Percentiles rank a stretch among this genome's conserved stretches.
These are phyloP conservation scores for Andrena fulva DNA, from an alignment of 2,888 invertebrate species.

Conservation along the genomic window DNA sequence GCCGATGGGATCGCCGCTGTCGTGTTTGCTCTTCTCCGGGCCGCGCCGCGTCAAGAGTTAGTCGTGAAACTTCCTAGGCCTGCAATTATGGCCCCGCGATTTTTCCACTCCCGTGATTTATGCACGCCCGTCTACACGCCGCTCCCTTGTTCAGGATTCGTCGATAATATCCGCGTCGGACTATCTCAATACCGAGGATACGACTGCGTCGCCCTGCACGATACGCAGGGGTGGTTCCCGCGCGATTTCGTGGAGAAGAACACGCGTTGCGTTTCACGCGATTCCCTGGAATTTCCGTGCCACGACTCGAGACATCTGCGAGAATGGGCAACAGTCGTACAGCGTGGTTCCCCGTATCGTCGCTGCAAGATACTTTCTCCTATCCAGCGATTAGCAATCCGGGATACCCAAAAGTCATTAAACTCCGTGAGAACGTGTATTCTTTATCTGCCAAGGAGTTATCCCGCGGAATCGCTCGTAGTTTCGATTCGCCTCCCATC, in stretches of 20 bases:
- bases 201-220: background rate
- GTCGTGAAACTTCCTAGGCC: slow-evolving; percentile 35
- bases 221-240: slow-evolving; percentile 25
- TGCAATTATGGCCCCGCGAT: slow-evolving; percentile 20
- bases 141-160: slow-evolving; percentile 44
- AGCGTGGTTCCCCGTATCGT: slow-evolving; percentile 44
- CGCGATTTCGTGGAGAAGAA: background rate
- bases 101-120: slow-evolving; percentile 57
- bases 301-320: slow-evolving; percentile 23
- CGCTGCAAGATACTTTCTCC: slow-evolving; percentile 66
- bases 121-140: slow-evolving; percentile 21
- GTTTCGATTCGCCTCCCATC: slow-evolving; percentile 26
- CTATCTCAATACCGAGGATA: slow-evolving; percentile 50
- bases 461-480: slow-evolving; percentile 8
- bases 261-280: background rate
- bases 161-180: slow-evolving; percentile 60
- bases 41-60: background rate
- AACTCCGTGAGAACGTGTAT: slow-evolving; percentile 53
- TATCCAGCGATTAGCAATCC: slow-evolving; percentile 53
- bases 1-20: slow-evolving; percentile 1
- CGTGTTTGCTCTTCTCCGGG: background rate
- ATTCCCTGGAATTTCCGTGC: slow-evolving; percentile 2
- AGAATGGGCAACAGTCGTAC: slow-evolving; percentile 23
- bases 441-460: slow-evolving; percentile 24
- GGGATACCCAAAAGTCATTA: slow-evolving; percentile 69